phyloP scores from a whole-genome alignment of 1,140 invertebrate species.

The Acromyrmex heyeri region DNA sequence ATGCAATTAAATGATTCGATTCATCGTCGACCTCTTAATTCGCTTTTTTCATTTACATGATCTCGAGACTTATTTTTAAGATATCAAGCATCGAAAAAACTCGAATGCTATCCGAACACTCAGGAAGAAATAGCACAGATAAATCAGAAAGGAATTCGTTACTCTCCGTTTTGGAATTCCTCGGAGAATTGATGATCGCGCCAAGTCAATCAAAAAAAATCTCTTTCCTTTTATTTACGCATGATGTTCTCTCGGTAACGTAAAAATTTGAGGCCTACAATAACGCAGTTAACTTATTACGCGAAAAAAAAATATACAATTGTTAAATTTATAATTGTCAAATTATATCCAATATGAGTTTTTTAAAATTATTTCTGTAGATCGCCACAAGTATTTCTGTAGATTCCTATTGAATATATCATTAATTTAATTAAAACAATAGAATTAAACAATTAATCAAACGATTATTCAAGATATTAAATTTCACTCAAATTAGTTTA shows the following conservation, averaged over 20 bases:
- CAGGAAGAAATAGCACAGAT: conserved; percentile 41
- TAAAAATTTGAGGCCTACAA: background rate
- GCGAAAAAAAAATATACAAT: background rate
- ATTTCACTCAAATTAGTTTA: too few relatives aligned
- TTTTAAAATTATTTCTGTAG: too few relatives aligned
- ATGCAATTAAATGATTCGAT: background rate
- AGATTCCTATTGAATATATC: too few relatives aligned
- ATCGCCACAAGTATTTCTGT: too few relatives aligned
- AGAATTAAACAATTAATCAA: too few relatives aligned
- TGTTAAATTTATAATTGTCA: too few relatives aligned
- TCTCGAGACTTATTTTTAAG: conserved; percentile 58
- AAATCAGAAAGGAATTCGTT: conserved; percentile 31
- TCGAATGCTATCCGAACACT: conserved; percentile 46
- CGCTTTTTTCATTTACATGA: conserved; percentile 18
- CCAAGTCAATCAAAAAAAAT: background rate
- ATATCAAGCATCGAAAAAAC: conserved; percentile 33
- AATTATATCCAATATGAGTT: too few relatives aligned
- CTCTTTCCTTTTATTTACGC: background rate
- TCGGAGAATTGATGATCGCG: conserved; percentile 33
- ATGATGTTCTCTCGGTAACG: background rate
- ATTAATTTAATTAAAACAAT: too few relatives aligned
- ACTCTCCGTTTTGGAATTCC: conserved; percentile 53
- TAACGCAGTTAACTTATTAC: background rate
- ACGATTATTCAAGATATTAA: too few relatives aligned
- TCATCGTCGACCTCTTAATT: conserved; percentile 19